phyloP scores from a whole-genome alignment of 2,888 invertebrate species.

The Netelia virgata region DNA sequence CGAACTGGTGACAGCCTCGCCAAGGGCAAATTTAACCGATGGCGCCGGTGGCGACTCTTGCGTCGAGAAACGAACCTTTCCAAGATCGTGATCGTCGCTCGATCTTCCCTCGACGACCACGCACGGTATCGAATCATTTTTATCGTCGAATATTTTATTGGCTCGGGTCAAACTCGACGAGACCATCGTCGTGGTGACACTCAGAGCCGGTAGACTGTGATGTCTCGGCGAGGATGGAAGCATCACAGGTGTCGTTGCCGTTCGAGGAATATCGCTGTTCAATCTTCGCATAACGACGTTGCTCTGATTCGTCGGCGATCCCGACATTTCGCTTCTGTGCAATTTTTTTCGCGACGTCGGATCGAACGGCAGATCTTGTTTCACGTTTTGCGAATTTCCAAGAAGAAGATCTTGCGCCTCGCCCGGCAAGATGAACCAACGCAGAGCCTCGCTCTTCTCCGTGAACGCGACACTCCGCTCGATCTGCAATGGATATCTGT shows the following conservation, averaged over 20 bases:
- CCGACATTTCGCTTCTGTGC: constrained; percentile 47
- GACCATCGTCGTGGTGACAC: constrained; percentile 51
- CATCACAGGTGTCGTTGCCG: constrained; percentile 81
- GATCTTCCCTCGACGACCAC: constrained; percentile 62
- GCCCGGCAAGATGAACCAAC: constrained; percentile 96
- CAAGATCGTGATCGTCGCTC: constrained; percentile 58
- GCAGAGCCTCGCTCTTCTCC: constrained; percentile 88
- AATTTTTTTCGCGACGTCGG: constrained; percentile 86
- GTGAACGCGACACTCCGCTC: constrained; percentile 91
- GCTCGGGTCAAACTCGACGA: constrained; percentile 18
- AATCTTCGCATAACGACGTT: constrained; percentile 77
- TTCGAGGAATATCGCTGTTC: constrained; percentile 82
- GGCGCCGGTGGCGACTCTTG: constrained; percentile 84
- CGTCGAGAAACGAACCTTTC: constrained; percentile 73
- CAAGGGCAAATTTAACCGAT: constrained; percentile 89
- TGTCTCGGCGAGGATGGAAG: constrained; percentile 88
- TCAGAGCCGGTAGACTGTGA: constrained; percentile 88
- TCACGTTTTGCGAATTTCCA: constrained; percentile 91
- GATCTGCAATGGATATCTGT: constrained; percentile 89
- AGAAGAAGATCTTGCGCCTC: constrained; percentile 93
- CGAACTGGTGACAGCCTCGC: constrained; percentile 88
- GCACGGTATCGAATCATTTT: constrained; percentile 33
- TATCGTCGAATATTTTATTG: constrained; percentile 25
- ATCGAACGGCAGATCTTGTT: constrained; percentile 91
- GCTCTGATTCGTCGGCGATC: constrained; percentile 66